phyloP scores from a whole-genome alignment of 2,888 invertebrate species.

The Drosophila meridionalis region DNA sequence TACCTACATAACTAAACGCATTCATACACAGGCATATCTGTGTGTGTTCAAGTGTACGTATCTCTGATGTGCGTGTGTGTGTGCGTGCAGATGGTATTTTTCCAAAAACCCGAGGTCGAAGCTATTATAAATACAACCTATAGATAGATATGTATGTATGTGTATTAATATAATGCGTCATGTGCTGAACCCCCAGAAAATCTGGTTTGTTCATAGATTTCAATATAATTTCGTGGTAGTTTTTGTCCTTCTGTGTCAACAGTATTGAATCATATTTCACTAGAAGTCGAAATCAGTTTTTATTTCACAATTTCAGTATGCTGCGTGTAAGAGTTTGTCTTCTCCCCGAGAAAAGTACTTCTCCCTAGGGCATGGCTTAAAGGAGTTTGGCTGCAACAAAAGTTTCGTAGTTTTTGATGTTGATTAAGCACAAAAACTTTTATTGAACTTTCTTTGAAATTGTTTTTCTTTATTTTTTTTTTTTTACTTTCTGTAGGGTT shows the following conservation, averaged over 20 bases:
- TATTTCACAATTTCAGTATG: neutral
- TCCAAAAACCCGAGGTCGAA: constrained; percentile 43
- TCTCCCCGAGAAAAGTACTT: neutral
- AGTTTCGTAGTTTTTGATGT: constrained; percentile 41
- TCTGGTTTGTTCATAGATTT: constrained; percentile 39
- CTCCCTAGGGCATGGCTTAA: neutral
- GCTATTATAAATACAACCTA: constrained; percentile 36
- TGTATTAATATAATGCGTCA: constrained; percentile 38
- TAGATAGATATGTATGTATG: constrained; percentile 1
- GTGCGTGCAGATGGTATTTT: constrained; percentile 46
- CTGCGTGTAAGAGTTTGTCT: neutral
- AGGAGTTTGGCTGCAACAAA: constrained; percentile 2
- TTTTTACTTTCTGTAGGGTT: constrained; percentile 22
- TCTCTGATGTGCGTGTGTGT: constrained; percentile 10
- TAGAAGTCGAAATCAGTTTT: neutral
- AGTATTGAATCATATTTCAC: constrained; percentile 17
- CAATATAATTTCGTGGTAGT: constrained; percentile 28
- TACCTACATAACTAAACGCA: constrained; percentile 30
- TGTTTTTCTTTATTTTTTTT: constrained; percentile 17
- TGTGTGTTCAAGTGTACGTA: neutral
- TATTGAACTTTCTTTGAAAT: constrained; percentile 33
- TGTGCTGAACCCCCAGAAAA: constrained; percentile 13
- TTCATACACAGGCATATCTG: neutral
- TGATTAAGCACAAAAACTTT: constrained; percentile 46
- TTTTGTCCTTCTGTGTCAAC: constrained; percentile 6